These are phyloP conservation scores for Zeugodacus cucurbitae DNA, from an alignment of 1,140 invertebrate genomes.

Conservation along the genomic window DNA sequence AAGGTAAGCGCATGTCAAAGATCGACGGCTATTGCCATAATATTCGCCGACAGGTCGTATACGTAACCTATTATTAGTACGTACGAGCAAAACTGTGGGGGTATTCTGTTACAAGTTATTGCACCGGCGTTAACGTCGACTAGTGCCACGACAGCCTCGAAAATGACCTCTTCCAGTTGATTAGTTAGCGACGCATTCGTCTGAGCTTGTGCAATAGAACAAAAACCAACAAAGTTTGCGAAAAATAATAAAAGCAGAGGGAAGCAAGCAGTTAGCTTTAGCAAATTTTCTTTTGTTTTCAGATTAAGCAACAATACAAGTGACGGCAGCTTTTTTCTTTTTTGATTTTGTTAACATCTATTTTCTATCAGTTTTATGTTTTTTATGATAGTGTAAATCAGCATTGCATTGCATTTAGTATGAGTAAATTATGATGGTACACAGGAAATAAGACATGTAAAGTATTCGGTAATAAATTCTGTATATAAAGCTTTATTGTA, in stretches of 20 bases:
- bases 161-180: background rate
- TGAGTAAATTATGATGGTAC: background rate
- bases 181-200: background rate
- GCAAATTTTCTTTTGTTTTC: background rate
- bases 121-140: background rate
- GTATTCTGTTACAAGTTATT: background rate
- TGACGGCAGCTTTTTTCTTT: too few relatives aligned
- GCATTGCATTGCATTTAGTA: background rate
- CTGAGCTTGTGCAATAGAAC: background rate
- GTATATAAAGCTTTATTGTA: background rate
- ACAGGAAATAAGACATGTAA: background rate
- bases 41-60: background rate
- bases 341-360: too few relatives aligned
- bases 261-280: background rate
- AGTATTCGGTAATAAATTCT: background rate
- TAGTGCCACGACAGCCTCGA: background rate
- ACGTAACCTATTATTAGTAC: background rate
- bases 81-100: background rate
- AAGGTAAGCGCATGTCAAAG: background rate
- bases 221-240: background rate
- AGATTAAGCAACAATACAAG: background rate
- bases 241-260: background rate
- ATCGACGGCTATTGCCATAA: background rate
- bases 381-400: too few relatives aligned
- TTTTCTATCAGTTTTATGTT: background rate